Conservation (phyloP, 2,113 vertebrate species). For the Phalacrocorax pelagicus region DNA sequence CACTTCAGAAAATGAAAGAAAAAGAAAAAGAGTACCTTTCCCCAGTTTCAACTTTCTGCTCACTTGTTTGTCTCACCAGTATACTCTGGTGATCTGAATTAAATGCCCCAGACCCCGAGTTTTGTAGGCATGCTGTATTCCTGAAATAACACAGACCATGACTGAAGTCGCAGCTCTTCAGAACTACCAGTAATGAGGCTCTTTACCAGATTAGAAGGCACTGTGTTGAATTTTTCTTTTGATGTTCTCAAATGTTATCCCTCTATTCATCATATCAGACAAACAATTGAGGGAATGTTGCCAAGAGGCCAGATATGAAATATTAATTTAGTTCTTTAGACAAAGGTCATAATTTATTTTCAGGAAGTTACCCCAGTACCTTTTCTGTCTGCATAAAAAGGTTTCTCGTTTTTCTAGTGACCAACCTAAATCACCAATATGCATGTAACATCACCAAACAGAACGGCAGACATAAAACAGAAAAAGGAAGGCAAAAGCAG, state of each 20-base stretch:
- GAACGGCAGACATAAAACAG: fast-evolving
- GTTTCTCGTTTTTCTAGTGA: background rate
- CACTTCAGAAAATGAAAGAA: background rate
- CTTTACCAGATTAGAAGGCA: background rate
- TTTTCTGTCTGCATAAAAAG: background rate
- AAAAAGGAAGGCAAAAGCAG: background rate
- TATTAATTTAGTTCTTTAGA: background rate
- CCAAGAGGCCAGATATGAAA: background rate
- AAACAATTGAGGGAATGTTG: background rate
- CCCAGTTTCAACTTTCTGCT: background rate
- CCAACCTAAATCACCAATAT: background rate
- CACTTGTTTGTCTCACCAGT: background rate
- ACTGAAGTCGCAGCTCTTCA: background rate
- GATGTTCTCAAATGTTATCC: background rate
- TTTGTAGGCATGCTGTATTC: background rate
- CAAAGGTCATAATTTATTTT: background rate
- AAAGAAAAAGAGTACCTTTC: background rate
- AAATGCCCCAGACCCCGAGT: background rate
- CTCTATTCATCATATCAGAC: background rate
- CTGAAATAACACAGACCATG: background rate
- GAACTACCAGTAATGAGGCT: background rate
- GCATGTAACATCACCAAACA: background rate
- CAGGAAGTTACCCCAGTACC: background rate
- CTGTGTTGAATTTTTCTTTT: background rate
- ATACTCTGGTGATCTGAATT: background rate